Base-by-base conservation (phyloP, 2,888 invertebrate species). In the Trypoxylon attenuatum region DNA sequence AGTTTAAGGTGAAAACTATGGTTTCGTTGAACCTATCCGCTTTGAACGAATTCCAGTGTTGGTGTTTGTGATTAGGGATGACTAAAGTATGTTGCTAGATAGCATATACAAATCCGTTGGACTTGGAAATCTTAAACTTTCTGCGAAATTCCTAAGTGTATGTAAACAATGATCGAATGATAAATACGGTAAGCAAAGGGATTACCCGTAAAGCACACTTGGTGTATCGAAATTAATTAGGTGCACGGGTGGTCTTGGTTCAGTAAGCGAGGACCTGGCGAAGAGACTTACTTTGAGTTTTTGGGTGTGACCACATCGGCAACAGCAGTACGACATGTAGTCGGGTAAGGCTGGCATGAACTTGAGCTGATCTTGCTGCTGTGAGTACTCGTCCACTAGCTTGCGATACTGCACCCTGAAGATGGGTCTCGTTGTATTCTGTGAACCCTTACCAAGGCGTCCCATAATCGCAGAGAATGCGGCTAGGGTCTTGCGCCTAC, bases 221-320 rank as follows among this genome's bases (percentile, higher is more conserved):
- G n/a, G n/a, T n/a, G n/a, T n/a, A n/a, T n/a, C n/a, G n/a, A n/a
- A n/a, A n/a, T n/a, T n/a, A n/a, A n/a, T n/a, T n/a, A n/a, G n/a
- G n/a, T n/a, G n/a, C n/a, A n/a, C n/a, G n/a, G n/a, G n/a, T n/a
- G n/a, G n/a, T n/a, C n/a, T n/a, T n/a, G n/a, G n/a, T n/a, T n/a
- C n/a, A n/a, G n/a, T n/a, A n/a, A n/a, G n/a, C n/a, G n/a, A n/a
- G n/a, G n/a, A n/a, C n/a, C n/a, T n/a, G 6, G 10, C 22, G 10
- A 5, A 10, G 33, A 16, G 33, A 83, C 85, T 87, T 87, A 90
- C 90, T 89, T 90, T 88, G 69, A 90, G 81, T 81, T 90, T 89
- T 81, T 90, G 90, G 79, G 88, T 89, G 84, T 90, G 90, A 62
- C 91, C 90, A 78, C 91, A 91, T 77, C 89, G 89, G 79, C 89